Percentiles rank a stretch among this genome's conserved stretches.
These are phyloP conservation scores for Drosophila simulans DNA, from an alignment of 1,140 invertebrate species.

Conservation along the genomic window DNA sequence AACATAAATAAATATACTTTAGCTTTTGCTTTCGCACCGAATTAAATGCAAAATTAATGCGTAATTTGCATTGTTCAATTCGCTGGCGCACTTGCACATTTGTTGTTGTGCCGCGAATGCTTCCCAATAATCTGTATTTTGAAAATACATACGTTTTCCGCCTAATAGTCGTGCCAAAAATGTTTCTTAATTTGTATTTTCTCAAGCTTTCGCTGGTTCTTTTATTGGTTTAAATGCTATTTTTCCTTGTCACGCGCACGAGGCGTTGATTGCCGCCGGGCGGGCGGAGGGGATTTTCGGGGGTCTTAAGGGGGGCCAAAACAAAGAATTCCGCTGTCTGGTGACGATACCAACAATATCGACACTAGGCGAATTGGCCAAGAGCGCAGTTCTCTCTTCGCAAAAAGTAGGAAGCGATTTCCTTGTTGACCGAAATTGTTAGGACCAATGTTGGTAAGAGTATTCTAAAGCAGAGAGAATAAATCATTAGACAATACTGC, in stretches of 20 bases:
- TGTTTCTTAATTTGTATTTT: slow-evolving; percentile 28
- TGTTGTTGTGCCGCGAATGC: slow-evolving; percentile 23
- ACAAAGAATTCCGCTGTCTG: slow-evolving; percentile 51
- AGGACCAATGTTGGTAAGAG: slow-evolving; percentile 1
- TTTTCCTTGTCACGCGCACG: slow-evolving; percentile 67
- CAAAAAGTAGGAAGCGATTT: slow-evolving; percentile 24
- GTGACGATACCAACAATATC: slow-evolving; percentile 25
- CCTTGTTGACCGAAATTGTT: neutral
- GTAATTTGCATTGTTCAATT: slow-evolving; percentile 54
- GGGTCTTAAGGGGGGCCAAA: slow-evolving; percentile 27
- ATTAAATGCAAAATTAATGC: slow-evolving; percentile 49
- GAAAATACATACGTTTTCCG: slow-evolving; percentile 49
- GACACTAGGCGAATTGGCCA: slow-evolving; percentile 10
- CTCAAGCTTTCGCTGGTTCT: slow-evolving; percentile 24
- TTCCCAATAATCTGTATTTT: slow-evolving; percentile 27
- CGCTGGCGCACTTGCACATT: slow-evolving; percentile 15
- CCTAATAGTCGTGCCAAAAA: slow-evolving; percentile 61
- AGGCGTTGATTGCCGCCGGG: slow-evolving; percentile 26
- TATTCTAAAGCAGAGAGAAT: neutral
- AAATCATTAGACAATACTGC: too few relatives aligned
- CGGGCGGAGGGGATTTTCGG: neutral
- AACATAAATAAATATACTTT: slow-evolving; percentile 43
- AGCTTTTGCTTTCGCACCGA: slow-evolving; percentile 21
- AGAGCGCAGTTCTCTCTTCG: slow-evolving; percentile 19
- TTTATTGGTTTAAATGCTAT: slow-evolving; percentile 10